Conservation (phyloP, 1,140 invertebrate species). For the Brachionus rubens region DNA sequence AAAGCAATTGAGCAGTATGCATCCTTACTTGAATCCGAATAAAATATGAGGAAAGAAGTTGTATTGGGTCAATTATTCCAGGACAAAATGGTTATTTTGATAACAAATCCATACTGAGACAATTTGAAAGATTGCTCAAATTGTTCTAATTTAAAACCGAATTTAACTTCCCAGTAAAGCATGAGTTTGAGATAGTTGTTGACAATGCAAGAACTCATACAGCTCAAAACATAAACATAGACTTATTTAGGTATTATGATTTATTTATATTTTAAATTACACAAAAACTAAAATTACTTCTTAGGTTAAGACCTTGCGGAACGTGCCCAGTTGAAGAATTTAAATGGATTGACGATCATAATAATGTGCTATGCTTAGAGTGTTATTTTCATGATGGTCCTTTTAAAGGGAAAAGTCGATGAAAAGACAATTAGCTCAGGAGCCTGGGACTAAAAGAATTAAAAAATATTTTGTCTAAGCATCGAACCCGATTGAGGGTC, state of each 20-base stretch:
- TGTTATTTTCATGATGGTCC: too few relatives aligned
- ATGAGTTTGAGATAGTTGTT: background rate
- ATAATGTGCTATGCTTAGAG: too few relatives aligned
- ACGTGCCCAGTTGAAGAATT: too few relatives aligned
- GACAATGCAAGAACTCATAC: background rate
- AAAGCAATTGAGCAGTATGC: background rate
- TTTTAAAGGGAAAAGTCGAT: too few relatives aligned
- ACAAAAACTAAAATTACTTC: too few relatives aligned
- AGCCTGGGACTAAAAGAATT: too few relatives aligned
- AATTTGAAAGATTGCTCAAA: background rate
- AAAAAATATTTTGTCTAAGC: too few relatives aligned
- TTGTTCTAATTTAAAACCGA: background rate
- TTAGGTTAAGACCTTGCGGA: too few relatives aligned
- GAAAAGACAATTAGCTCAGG: too few relatives aligned
- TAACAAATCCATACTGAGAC: background rate
- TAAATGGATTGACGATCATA: too few relatives aligned
- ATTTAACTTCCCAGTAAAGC: background rate
- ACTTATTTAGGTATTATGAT: background rate
- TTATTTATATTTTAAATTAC: too few relatives aligned
- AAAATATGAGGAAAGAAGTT: background rate
- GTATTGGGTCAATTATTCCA: background rate
- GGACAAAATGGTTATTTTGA: background rate
- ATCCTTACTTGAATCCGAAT: background rate
- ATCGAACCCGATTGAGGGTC: background rate
- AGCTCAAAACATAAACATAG: background rate